Conservation (phyloP, 2,888 invertebrate genomes). For the Eilema griseolum region DNA sequence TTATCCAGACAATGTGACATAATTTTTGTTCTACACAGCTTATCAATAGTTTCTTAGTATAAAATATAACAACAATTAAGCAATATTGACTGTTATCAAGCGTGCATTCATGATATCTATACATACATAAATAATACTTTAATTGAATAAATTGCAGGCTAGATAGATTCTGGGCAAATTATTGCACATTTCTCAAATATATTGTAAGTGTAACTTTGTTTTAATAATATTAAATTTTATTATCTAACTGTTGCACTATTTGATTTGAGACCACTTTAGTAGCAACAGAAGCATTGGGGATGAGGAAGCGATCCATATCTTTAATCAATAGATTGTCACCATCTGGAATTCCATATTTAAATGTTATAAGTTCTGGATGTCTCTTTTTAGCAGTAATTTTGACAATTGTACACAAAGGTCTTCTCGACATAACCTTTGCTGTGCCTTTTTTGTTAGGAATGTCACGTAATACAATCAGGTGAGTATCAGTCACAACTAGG, state of each 20-base stretch:
- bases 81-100: neutral
- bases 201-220: neutral
- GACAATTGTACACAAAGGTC: slow-evolving; percentile 96
- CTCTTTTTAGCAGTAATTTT: slow-evolving; percentile 99
- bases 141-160: neutral
- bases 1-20: no score
- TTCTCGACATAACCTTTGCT: slow-evolving; percentile 94
- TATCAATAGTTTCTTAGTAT: neutral
- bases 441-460: slow-evolving; percentile 91
- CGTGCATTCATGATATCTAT: neutral
- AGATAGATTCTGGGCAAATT: neutral
- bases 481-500: slow-evolving; percentile 94
- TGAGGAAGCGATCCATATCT: slow-evolving; percentile 97
- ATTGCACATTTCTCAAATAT: neutral
- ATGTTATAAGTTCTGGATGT: slow-evolving; percentile 98
- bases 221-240: slow-evolving; percentile 53
- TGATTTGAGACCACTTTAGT: slow-evolving; percentile 96
- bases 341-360: slow-evolving; percentile 96
- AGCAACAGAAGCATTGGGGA: slow-evolving; percentile 96
- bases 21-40: no score
- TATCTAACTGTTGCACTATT: slow-evolving; percentile 88
- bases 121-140: neutral
- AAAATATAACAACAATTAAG: neutral
- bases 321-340: slow-evolving; percentile 93
- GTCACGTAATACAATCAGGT: slow-evolving; percentile 95